A percentile compares a stretch with the other conserved stretches of the same genome.
phyloP scores from a whole-genome alignment of 2,113 vertebrate species.

The Grammomys dolichurus region DNA sequence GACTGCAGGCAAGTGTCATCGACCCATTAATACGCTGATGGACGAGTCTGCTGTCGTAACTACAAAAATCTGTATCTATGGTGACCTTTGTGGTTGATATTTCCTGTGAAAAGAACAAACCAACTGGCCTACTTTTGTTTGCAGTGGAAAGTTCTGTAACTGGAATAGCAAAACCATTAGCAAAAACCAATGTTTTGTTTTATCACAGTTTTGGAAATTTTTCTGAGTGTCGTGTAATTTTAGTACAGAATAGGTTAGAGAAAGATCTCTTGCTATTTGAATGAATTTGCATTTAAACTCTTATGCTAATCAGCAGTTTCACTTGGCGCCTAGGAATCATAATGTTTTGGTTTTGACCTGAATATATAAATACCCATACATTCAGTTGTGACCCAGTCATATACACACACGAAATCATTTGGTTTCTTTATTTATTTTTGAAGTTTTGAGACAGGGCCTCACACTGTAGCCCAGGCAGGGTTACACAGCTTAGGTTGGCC shows the following conservation, averaged over 20 bases:
- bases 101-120: slow-evolving; percentile 28
- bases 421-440: neutral
- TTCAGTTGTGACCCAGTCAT: neutral
- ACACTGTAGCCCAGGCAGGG: neutral
- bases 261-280: neutral
- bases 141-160: neutral
- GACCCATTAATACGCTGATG: neutral
- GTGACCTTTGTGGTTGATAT: neutral
- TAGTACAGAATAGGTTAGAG: neutral
- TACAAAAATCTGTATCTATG: neutral
- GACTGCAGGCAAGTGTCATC: neutral
- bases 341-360: neutral
- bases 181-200: neutral
- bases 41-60: neutral
- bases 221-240: neutral
- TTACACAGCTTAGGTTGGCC: neutral
- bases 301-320: neutral
- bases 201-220: neutral
- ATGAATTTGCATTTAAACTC: neutral
- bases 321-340: neutral
- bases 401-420: neutral
- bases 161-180: neutral
- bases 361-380: neutral
- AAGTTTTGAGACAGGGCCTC: neutral
- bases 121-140: slow-evolving; percentile 24